These are phyloP conservation scores for Netelia melanura DNA, from an alignment of 2,888 invertebrate genomes.

Conservation along the genomic window DNA sequence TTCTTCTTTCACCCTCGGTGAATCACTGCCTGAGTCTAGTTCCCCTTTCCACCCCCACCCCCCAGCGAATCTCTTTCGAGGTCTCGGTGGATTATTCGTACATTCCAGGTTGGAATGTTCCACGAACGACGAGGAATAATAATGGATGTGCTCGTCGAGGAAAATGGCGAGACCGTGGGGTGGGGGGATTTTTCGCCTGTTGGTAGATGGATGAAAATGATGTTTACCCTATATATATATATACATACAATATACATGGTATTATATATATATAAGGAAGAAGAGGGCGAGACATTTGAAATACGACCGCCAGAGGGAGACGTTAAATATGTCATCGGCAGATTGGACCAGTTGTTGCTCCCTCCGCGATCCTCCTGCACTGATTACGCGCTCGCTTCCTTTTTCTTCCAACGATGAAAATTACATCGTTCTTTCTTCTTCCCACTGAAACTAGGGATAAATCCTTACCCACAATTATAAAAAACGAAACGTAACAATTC, in stretches of 20 bases:
- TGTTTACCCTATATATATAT: constrained; percentile 8
- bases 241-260: not conserved
- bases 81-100: constrained; percentile 24
- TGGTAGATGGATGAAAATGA: not conserved
- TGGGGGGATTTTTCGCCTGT: not conserved
- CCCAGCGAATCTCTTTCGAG: not conserved
- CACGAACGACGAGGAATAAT: constrained; percentile 34
- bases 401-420: not conserved
- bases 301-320: constrained; percentile 7
- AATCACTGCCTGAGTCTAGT: constrained; percentile 13
- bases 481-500: no score
- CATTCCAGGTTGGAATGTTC: constrained; percentile 24
- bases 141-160: constrained; percentile 1
- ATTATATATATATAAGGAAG: not conserved
- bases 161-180: not conserved
- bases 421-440: no score
- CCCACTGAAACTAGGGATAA: no score
- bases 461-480: no score
- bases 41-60: not conserved
- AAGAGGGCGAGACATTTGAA: constrained; percentile 20
- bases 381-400: not conserved
- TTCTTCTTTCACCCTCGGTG: constrained; percentile 15
- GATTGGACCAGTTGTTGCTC: constrained; percentile 19
- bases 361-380: not conserved
- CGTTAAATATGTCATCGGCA: constrained; percentile 44